phyloP scores from a whole-genome alignment of 2,113 vertebrate genomes.

The Zapornia atra region DNA sequence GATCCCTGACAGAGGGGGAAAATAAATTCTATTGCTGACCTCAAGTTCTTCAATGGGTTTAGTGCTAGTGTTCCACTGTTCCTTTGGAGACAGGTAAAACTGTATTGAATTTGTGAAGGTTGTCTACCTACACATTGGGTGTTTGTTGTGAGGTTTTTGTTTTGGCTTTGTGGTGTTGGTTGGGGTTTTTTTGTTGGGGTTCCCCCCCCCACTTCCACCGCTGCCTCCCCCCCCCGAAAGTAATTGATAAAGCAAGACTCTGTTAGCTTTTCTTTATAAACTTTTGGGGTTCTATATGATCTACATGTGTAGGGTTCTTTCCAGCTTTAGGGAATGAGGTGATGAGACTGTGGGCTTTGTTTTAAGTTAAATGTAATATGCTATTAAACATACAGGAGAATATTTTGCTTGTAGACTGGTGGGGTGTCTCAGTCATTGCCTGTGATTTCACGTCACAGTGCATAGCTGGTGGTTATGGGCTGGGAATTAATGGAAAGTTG shows the following conservation, averaged over 20 bases:
- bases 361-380: not conserved
- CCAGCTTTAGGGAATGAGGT: not conserved
- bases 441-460: not conserved
- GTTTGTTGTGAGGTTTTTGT: not conserved
- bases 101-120: not conserved
- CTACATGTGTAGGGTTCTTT: not conserved
- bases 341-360: not conserved
- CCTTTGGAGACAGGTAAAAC: not conserved
- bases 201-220: too few species aligned
- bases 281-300: not conserved
- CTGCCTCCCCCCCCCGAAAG: not conserved
- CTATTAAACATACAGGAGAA: not conserved
- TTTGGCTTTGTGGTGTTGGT: not conserved
- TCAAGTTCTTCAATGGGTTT: not conserved
- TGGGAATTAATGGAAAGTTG: not conserved
- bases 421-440: not conserved
- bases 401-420: not conserved
- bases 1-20: not conserved
- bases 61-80: not conserved
- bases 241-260: not conserved
- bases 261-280: not conserved
- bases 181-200: not conserved
- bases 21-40: not conserved
- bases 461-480: not conserved
- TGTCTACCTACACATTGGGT: not conserved